Conservation (phyloP, 2,797 vertebrate species). For the Centroberyx gerrardi region DNA sequence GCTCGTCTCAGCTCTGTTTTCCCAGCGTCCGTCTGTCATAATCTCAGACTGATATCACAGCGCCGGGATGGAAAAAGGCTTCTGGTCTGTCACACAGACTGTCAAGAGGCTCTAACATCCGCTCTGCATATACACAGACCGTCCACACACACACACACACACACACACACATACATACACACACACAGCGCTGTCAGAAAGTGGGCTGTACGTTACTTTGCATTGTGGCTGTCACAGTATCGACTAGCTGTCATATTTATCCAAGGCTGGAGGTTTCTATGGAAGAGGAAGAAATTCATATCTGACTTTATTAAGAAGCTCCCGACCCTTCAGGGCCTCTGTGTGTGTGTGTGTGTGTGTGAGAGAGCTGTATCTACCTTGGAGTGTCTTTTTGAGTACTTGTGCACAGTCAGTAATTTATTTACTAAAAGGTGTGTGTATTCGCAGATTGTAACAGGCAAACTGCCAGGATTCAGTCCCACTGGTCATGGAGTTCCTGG, state of each 20-base stretch:
- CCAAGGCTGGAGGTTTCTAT: conserved; percentile 49
- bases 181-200: conserved; percentile 60
- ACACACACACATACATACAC: neutral
- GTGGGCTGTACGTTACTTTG: conserved; percentile 49
- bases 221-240: conserved; percentile 65
- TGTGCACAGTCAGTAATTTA: neutral
- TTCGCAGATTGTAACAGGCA: neutral
- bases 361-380: no score
- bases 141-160: neutral
- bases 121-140: neutral
- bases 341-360: neutral
- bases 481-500: no score
- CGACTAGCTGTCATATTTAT: conserved; percentile 80
- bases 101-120: neutral
- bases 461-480: no score
- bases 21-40: neutral
- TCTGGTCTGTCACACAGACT: neutral
- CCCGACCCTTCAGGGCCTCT: neutral
- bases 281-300: conserved; percentile 49
- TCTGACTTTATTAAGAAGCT: conserved; percentile 50
- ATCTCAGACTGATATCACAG: neutral
- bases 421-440: neutral
- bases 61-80: neutral
- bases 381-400: no score
- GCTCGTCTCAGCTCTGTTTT: no score